phyloP scores from a whole-genome alignment of 2,113 vertebrate species.

The Orientallactaga bullata region DNA sequence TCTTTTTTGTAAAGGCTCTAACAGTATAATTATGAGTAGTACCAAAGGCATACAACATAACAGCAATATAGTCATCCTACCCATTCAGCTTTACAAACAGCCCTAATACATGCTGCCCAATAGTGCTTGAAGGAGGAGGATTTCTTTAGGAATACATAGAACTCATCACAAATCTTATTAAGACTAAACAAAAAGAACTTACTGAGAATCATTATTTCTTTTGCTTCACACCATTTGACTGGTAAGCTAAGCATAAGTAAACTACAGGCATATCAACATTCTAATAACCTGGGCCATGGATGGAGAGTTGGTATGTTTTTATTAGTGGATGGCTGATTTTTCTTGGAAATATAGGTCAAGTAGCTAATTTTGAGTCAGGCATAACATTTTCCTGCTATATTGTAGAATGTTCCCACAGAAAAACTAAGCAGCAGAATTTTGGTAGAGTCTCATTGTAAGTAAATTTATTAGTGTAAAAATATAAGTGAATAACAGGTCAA shows the following conservation, averaged over 20 bases:
- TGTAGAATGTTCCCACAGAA: slow-evolving; percentile 8
- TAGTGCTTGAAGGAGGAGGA: slow-evolving; percentile 33
- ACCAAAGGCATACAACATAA: slow-evolving; percentile 52
- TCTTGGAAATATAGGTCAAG: slow-evolving; percentile 23
- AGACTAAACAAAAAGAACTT: slow-evolving; percentile 54
- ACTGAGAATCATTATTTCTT: slow-evolving; percentile 49
- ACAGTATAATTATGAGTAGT: slow-evolving; percentile 75
- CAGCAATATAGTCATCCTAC: slow-evolving; percentile 74
- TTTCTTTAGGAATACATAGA: slow-evolving; percentile 65
- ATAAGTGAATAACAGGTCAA: slow-evolving; percentile 8
- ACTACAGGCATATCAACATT: not conserved
- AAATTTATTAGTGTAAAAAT: slow-evolving; percentile 50
- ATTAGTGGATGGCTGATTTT: slow-evolving; percentile 49
- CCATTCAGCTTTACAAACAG: slow-evolving; percentile 55
- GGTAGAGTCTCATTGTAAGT: slow-evolving; percentile 43
- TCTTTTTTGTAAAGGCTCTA: slow-evolving; percentile 77
- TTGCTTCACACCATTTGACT: slow-evolving; percentile 56
- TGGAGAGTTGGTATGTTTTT: not conserved
- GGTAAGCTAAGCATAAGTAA: slow-evolving; percentile 15
- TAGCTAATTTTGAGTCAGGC: slow-evolving; percentile 40
- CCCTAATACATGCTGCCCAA: not conserved
- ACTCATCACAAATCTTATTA: slow-evolving; percentile 59
- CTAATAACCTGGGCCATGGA: not conserved
- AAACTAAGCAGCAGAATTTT: slow-evolving; percentile 40
- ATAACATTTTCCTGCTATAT: slow-evolving; percentile 1